phyloP scores from a whole-genome alignment of 2,113 vertebrate genomes.

The Tretioscincus oriximinensis region DNA sequence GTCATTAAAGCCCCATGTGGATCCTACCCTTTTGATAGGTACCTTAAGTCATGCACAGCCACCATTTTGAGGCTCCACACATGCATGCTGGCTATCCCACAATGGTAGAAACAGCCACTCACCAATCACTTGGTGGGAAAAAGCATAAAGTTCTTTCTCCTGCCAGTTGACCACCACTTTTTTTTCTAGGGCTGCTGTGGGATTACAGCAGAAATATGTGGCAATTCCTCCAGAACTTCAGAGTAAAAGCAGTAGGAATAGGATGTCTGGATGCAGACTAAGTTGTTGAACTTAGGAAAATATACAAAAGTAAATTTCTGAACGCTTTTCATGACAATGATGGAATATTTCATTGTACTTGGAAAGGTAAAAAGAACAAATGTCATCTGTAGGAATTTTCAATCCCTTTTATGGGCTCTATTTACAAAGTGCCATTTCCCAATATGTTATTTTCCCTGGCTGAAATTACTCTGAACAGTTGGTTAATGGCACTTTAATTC shows the following conservation, averaged over 20 bases:
- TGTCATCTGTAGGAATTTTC: conserved; percentile 49
- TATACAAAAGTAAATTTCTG: conserved; percentile 34
- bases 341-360: conserved; percentile 48
- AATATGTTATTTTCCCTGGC: conserved; percentile 66
- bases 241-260: no score
- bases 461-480: conserved; percentile 73
- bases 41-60: no score
- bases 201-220: no score
- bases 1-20: no score
- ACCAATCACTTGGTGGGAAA: no score
- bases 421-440: conserved; percentile 58
- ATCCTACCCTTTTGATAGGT: no score
- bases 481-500: conserved; percentile 74
- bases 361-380: conserved; percentile 52
- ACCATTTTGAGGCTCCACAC: no score
- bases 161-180: background rate
- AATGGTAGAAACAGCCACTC: no score
- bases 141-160: no score
- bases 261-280: background rate
- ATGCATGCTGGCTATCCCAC: no score
- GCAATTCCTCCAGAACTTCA: no score
- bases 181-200: no score
- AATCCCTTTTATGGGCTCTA: conserved; percentile 59
- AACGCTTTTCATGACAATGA: conserved; percentile 32
- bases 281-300: conserved; percentile 38